A percentile compares a stretch with the other conserved stretches of the same genome.
Evolutionary conservation across 1,140 invertebrate genomes (phyloP).

Genomic region (Pogonomyrmex barbatus): DNA sequence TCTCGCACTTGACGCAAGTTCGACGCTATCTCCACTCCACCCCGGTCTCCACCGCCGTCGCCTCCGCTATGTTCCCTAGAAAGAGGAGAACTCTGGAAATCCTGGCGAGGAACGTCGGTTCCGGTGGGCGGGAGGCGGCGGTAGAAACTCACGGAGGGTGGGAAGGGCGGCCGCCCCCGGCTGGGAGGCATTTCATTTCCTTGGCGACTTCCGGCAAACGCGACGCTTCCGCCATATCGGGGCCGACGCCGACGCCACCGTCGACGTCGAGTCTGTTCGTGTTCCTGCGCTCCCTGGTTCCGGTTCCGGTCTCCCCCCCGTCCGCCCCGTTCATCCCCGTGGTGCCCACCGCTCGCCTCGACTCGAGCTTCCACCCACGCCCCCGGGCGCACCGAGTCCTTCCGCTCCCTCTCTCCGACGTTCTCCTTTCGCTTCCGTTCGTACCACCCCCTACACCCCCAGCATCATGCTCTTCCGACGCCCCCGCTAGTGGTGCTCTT

Average conservation of each 20-base stretch:
- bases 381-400: conserved; percentile 67
- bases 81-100: conserved; percentile 51
- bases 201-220: conserved; percentile 85
- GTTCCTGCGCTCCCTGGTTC: conserved; percentile 73
- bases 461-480: not conserved
- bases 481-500: conserved; percentile 40
- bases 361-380: conserved; percentile 76
- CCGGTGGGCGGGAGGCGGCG: conserved; percentile 51
- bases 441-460: conserved; percentile 45
- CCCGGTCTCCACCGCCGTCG: not conserved
- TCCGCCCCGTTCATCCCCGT: conserved; percentile 68
- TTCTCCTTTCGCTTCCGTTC: conserved; percentile 75
- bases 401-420: conserved; percentile 72
- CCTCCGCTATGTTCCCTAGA: conserved; percentile 5
- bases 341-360: conserved; percentile 73
- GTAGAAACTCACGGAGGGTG: conserved; percentile 60
- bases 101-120: conserved; percentile 54
- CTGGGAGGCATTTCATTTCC: conserved; percentile 85
- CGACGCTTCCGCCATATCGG: conserved; percentile 85
- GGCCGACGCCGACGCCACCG: conserved; percentile 77
- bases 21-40: conserved; percentile 49
- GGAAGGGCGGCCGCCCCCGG: conserved; percentile 65
- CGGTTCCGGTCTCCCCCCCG: conserved; percentile 70
- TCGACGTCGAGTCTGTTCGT: conserved; percentile 73
- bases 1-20: conserved; percentile 57